Base-by-base conservation (phyloP, 2,113 vertebrate genomes). In the Buteo buteo region DNA sequence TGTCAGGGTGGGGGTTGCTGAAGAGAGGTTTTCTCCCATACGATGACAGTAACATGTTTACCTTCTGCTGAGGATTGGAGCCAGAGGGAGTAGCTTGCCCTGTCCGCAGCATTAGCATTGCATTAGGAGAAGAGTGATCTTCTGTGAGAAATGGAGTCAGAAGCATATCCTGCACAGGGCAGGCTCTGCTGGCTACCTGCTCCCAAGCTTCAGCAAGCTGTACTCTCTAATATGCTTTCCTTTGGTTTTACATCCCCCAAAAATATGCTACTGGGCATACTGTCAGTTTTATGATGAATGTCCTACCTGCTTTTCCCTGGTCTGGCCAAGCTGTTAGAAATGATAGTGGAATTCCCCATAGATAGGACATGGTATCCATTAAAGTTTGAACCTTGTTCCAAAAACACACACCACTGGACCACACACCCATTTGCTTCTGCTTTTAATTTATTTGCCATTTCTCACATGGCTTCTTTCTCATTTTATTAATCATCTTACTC, bases 221-320 rank as follows among this genome's bases (percentile, higher is more conserved):
- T 66, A 49, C 40, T 81, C 26, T 66, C 38, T 58, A 42, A 87
- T 55, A 29, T 50, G 47, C 4, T 94, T 91, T 86, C 9, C 32
- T 91, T 90, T 16, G 5, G 28, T 91, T 93, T 91, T 72, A 25
- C 32, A 80, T 80, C 24, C 25, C 80, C 70, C 90, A 91, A 87
- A 77, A 29, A 70, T 20, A 78, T 66, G 58, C 64, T 90, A 5
- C 36, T 70, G 82, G 62, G 82, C 58, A 61, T 83, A n/a, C 54
- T 90, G 73, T 96, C 74, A 86, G 10, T 32, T 77, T 5, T 7
- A 29, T 94, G 86, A 95, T 94, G 65, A 79, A 95, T 93, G 58
- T 79, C 70, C 73, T 95, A 87, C 74, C 65, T 87, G 20, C 61
- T 71, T 78, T 82, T 92, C 29, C 24, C 38, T 44, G 47, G 40